A percentile compares a stretch with the other conserved stretches of the same genome.
Conservation (phyloP, 2,113 vertebrate species). For the Paramisgurnus dabryanus region DNA sequence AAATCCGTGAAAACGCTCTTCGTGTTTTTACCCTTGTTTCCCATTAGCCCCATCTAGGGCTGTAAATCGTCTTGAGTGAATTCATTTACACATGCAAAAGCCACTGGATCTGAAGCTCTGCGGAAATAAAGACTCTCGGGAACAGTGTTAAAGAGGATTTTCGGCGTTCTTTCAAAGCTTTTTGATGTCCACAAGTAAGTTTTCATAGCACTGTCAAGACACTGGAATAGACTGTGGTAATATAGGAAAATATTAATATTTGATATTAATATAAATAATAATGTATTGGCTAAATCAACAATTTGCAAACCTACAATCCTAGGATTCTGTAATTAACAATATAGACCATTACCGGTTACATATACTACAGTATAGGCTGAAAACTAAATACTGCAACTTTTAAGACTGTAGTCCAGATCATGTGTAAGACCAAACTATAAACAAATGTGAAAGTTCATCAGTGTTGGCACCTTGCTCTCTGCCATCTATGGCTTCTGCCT, state of each 20-base stretch:
- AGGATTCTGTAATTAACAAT: background rate
- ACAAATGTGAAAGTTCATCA: background rate
- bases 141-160: background rate
- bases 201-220: background rate
- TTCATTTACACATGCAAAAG: constrained; percentile 61
- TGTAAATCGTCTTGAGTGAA: constrained; percentile 61
- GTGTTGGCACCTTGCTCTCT: background rate
- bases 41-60: constrained; percentile 32
- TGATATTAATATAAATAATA: no score
- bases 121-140: constrained; percentile 15
- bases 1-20: constrained; percentile 62
- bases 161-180: background rate
- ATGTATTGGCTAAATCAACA: no score
- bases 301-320: background rate
- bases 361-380: background rate
- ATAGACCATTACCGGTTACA: background rate
- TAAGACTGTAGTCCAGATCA: background rate
- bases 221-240: background rate
- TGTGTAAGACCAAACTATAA: background rate
- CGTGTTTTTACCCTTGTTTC: constrained; percentile 63
- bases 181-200: background rate
- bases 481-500: background rate
- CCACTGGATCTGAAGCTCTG: constrained; percentile 28
- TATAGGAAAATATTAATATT: background rate
- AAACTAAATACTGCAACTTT: background rate